These are phyloP conservation scores for Alcedo quadribrachys DNA, from an alignment of 2,797 vertebrate genomes.

Conservation along the genomic window DNA sequence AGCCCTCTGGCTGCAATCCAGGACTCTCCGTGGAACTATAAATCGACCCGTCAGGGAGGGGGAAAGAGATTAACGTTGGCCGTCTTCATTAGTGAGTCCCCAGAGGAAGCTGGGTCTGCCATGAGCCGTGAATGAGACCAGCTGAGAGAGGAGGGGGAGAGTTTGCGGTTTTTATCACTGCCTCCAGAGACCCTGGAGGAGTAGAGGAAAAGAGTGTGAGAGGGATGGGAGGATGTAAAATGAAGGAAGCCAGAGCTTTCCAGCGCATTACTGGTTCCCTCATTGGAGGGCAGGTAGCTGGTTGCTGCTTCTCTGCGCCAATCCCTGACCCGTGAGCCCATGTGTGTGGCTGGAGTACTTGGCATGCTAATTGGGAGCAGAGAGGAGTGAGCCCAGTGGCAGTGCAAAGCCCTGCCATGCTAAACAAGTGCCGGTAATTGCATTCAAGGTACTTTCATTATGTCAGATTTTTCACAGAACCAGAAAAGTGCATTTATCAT, in stretches of 20 bases:
- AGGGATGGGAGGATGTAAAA: slow-evolving; percentile 68
- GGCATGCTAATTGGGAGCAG: slow-evolving; percentile 83
- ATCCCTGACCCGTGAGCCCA: slow-evolving; percentile 75
- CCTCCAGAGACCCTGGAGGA: slow-evolving; percentile 68
- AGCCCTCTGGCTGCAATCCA: slow-evolving; percentile 81
- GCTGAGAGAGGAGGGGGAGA: slow-evolving; percentile 73
- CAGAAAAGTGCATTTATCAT: slow-evolving; percentile 71
- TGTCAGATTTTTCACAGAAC: slow-evolving; percentile 75
- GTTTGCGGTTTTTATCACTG: slow-evolving; percentile 65
- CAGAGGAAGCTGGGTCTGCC: slow-evolving; percentile 77
- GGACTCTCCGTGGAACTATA: slow-evolving; percentile 83
- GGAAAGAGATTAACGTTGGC: slow-evolving; percentile 83
- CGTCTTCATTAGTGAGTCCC: slow-evolving; percentile 84
- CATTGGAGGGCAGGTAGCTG: slow-evolving; percentile 69
- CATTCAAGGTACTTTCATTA: slow-evolving; percentile 75
- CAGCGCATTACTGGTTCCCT: slow-evolving; percentile 43
- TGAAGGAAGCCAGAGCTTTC: slow-evolving; percentile 65
- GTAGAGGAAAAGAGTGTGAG: slow-evolving; percentile 68
- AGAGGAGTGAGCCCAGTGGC: slow-evolving; percentile 75
- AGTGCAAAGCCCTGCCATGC: slow-evolving; percentile 72
- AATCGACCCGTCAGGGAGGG: slow-evolving; percentile 84
- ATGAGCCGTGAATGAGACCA: slow-evolving; percentile 77
- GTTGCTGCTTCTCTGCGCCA: slow-evolving; percentile 65
- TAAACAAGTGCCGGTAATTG: slow-evolving; percentile 75
- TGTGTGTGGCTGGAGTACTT: slow-evolving; percentile 79